phyloP scores from a whole-genome alignment of 1,140 invertebrate genomes.

The Pseudomyrmex cubaensis region DNA sequence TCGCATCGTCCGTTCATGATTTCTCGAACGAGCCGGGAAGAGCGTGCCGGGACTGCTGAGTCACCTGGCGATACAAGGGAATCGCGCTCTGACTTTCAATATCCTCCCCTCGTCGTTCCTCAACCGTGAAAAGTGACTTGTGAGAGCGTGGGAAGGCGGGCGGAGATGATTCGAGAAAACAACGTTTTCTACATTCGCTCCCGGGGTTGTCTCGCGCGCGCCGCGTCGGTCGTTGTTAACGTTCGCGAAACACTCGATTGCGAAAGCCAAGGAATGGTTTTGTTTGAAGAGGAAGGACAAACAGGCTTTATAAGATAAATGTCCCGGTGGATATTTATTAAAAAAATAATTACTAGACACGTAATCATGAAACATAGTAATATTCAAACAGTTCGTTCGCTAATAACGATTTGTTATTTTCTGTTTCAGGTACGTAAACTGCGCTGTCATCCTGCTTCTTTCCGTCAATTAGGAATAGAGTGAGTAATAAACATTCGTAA shows the following conservation, averaged over 20 bases:
- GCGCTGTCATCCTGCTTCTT: no score
- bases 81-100: conserved; percentile 68
- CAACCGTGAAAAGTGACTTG: not conserved
- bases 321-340: no score
- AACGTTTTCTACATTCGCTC: conserved; percentile 33
- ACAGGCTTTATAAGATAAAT: no score
- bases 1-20: conserved; percentile 60
- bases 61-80: conserved; percentile 70
- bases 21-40: conserved; percentile 64
- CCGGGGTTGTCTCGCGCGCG: conserved; percentile 3
- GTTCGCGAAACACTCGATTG: conserved; percentile 4
- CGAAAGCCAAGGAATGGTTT: not conserved
- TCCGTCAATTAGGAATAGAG: no score
- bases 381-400: no score
- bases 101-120: conserved; percentile 7
- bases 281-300: not conserved
- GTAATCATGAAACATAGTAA: no score
- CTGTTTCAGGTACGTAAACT: no score
- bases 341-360: no score
- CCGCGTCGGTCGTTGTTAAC: conserved; percentile 12
- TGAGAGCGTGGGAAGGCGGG: conserved; percentile 15
- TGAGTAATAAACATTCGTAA: no score
- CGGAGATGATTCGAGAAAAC: conserved; percentile 19
- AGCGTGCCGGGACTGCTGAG: conserved; percentile 70
- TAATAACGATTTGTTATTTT: no score